Conservation (phyloP, 2,113 vertebrate genomes). For the Malurus alboscapulatus region DNA sequence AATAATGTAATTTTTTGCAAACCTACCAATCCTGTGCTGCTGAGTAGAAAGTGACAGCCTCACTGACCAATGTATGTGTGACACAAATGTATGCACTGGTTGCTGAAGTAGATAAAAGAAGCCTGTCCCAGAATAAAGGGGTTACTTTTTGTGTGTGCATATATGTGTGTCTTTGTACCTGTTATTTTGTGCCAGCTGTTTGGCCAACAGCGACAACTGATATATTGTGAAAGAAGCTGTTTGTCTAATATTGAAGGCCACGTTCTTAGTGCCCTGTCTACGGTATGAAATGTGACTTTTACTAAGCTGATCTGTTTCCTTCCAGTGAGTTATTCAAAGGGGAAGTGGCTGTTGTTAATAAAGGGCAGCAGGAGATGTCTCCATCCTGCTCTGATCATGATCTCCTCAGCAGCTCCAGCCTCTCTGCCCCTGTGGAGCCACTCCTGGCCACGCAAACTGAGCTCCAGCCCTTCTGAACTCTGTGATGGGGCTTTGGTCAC, state of each 20-base stretch:
- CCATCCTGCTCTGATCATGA: not conserved
- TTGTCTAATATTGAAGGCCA: not conserved
- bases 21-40: no score
- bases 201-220: no score
- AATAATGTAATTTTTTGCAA: no score
- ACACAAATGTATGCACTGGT: no score
- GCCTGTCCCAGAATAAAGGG: no score
- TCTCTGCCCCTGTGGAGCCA: not conserved
- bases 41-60: no score
- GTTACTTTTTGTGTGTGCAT: no score
- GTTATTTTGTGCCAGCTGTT: no score
- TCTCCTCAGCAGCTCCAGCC: not conserved
- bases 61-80: no score
- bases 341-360: not conserved
- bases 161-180: no score
- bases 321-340: not conserved
- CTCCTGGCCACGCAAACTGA: not conserved
- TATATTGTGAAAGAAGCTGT: not conserved
- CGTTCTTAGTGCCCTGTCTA: not conserved
- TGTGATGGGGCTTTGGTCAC: not conserved
- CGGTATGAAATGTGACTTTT: not conserved
- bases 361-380: not conserved
- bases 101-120: no score
- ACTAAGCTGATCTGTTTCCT: not conserved
- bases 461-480: not conserved